Conservation (phyloP, 1,140 invertebrate species). For the Drosophila parabipectinata region DNA sequence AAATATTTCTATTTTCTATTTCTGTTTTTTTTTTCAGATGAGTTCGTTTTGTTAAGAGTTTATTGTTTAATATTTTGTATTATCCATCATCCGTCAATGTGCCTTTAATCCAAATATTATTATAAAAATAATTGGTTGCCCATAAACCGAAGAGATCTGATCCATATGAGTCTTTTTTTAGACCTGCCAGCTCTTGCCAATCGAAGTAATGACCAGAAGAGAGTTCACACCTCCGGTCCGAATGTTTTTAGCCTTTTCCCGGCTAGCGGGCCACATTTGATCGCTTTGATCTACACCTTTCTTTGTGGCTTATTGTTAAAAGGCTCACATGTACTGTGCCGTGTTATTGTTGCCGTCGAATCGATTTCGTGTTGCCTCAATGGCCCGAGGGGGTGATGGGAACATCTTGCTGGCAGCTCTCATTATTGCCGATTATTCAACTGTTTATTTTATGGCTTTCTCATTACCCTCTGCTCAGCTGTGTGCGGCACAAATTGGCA, state of each 20-base stretch:
- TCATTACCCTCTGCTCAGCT: constrained; percentile 62
- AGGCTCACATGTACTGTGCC: constrained; percentile 26
- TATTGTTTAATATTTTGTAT: background rate
- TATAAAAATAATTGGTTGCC: constrained; percentile 4
- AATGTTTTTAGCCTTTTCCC: constrained; percentile 22
- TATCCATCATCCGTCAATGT: background rate
- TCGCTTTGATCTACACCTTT: constrained; percentile 63
- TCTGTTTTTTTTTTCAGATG: background rate
- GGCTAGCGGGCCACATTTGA: constrained; percentile 39
- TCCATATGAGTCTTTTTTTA: constrained; percentile 3
- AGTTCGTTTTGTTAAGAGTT: background rate
- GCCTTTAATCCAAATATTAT: constrained; percentile 14
- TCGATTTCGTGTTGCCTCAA: constrained; percentile 69
- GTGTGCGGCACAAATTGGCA: constrained; percentile 61
- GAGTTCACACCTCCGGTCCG: constrained; percentile 63
- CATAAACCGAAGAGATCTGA: constrained; percentile 11
- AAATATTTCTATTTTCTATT: background rate
- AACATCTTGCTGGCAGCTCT: constrained; percentile 45
- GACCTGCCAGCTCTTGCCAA: constrained; percentile 17
- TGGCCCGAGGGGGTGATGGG: constrained; percentile 55
- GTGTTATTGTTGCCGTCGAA: constrained; percentile 45
- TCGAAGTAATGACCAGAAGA: constrained; percentile 57
- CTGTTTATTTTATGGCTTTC: constrained; percentile 81
- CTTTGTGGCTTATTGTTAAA: constrained; percentile 30
- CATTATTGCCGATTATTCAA: constrained; percentile 78